Conservation (phyloP, 1,140 invertebrate species). For the Odontomachus brunneus region DNA sequence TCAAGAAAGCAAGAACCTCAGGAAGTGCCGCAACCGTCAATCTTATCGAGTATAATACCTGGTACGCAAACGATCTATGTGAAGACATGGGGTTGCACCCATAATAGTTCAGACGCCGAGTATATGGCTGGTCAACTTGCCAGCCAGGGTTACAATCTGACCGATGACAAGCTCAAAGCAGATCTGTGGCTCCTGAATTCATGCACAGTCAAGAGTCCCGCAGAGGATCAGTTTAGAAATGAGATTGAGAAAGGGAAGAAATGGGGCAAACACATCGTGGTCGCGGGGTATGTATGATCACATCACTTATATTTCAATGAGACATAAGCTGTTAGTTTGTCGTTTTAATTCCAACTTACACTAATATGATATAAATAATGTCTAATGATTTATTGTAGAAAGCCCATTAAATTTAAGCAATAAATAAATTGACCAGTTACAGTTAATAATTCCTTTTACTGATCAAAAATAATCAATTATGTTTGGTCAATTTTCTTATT, state of each 20-base stretch:
- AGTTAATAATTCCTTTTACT: no score
- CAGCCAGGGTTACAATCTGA: slow-evolving; percentile 94
- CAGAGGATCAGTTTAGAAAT: slow-evolving; percentile 98
- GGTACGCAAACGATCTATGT: slow-evolving; percentile 97
- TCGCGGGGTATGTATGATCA: slow-evolving; percentile 91
- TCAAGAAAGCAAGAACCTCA: slow-evolving; percentile 73
- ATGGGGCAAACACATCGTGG: slow-evolving; percentile 93
- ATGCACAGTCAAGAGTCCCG: slow-evolving; percentile 98
- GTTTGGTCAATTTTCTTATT: no score
- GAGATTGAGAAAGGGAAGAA: slow-evolving; percentile 93
- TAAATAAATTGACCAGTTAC: no score
- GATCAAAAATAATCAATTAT: no score
- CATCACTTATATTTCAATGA: background rate
- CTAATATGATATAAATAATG: no score
- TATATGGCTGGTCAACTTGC: slow-evolving; percentile 98
- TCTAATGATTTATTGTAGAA: no score
- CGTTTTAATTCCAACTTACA: no score
- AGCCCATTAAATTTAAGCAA: no score
- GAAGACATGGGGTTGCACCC: slow-evolving; percentile 99
- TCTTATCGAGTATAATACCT: slow-evolving; percentile 87
- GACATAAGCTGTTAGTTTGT: no score
- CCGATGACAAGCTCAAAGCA: slow-evolving; percentile 92
- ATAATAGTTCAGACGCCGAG: slow-evolving; percentile 98
- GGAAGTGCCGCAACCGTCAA: slow-evolving; percentile 61
- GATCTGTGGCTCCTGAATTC: slow-evolving; percentile 98